Evolutionary conservation across 2,113 vertebrate species (phyloP), one percentile per base, ranked within the genome.

Genomic region (Hiodon alosoides): DNA sequence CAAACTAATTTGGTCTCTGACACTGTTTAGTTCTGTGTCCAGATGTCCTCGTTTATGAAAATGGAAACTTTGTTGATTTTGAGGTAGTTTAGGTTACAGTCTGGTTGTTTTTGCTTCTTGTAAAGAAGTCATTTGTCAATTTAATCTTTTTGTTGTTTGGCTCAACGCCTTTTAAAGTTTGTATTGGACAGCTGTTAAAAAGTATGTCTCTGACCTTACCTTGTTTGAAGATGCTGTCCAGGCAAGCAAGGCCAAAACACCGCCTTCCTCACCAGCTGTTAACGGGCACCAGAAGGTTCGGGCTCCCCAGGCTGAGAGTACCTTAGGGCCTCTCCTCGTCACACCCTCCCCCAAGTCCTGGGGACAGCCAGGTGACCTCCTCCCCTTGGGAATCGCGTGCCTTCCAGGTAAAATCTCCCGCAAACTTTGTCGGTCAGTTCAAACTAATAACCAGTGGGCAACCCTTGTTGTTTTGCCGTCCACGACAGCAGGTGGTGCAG

Each of bases 391-490:
- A 85, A 83, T 95, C 6, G 82, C 88, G 7, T 92, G 89, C 79
- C 89, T 97, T 73, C 94, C 95, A 93, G 96, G 97, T 95, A 89
- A 75, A 47, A 16, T 3, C 47, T 3, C 66, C 9, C 66, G 7
- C 31, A 31, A 31, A 31, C 31, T 31, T 31, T 31, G 31, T 31
- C 31, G 2, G 31, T 31, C 31, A 31, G 31, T 67, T 67, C 51
- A 10, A 14, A 67, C 55, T n/a, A 70, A 17, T 17, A 69, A 52
- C 13, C 4, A 55, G 31, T 31, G 31, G 31, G 31, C 31, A 31
- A 31, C 31, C 31, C 31, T 31, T 31, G 31, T 31, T 31, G 31
- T 31, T 31, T 31, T 31, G 31, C 31, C 31, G 31, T 31, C 31
- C 31, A 31, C 2, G 31, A 31, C 31, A 31, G 31, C 31, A 31